These are phyloP conservation scores for Cebus imitator DNA, from an alignment of 2,113 vertebrate species.

Conservation along the genomic window DNA sequence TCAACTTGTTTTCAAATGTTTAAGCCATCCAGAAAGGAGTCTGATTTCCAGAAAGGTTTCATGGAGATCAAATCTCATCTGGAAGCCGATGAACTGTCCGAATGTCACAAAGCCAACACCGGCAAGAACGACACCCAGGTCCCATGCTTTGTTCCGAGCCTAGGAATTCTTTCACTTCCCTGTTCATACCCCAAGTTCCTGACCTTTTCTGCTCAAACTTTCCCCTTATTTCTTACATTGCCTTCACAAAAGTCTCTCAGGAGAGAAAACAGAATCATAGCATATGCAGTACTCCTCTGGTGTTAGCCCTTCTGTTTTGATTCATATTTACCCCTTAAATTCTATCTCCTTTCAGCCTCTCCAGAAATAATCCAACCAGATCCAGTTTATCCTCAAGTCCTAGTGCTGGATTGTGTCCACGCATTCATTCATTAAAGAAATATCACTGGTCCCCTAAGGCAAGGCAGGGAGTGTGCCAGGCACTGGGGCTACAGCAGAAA, in stretches of 20 bases:
- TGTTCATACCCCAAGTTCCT: neutral
- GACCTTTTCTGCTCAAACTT: neutral
- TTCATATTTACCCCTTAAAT: conserved; percentile 6
- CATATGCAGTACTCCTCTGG: neutral
- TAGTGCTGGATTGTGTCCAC: neutral
- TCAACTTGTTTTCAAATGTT: neutral
- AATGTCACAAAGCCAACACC: neutral
- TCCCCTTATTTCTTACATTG: neutral
- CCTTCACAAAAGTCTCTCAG: neutral
- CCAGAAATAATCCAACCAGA: conserved; percentile 26
- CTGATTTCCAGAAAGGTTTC: neutral
- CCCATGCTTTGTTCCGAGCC: neutral
- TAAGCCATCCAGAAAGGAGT: neutral
- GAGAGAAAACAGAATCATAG: neutral
- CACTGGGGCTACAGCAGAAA: neutral
- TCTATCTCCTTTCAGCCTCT: conserved; percentile 10
- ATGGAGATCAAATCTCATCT: neutral
- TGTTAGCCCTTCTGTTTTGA: neutral
- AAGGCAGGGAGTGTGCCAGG: neutral
- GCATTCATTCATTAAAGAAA: neutral
- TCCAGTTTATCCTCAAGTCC: neutral
- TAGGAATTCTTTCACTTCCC: neutral
- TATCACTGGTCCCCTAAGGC: neutral
- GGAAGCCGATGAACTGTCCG: neutral
- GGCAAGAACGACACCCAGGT: neutral